phyloP scores from a whole-genome alignment of 2,113 vertebrate genomes.

The Cyprinus carpio region DNA sequence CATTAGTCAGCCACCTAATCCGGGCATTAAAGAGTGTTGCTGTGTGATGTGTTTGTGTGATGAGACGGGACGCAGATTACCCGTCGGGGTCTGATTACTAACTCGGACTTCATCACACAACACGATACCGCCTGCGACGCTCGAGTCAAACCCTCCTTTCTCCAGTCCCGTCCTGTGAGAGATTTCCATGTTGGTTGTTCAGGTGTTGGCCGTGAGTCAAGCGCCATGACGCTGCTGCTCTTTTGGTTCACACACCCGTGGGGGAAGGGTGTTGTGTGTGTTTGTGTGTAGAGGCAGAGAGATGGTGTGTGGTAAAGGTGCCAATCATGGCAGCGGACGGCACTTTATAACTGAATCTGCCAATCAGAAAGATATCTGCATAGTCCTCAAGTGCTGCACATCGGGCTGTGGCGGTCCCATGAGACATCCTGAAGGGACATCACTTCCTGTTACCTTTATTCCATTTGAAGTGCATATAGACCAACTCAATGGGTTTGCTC shows the following conservation, averaged over 20 bases:
- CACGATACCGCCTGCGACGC: not conserved
- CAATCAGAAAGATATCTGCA: not conserved
- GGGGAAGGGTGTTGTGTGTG: conserved; percentile 5
- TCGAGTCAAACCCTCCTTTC: not conserved
- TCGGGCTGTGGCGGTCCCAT: not conserved
- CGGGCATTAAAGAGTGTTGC: not conserved
- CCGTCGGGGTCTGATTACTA: not conserved
- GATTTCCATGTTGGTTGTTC: not conserved
- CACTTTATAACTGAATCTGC: not conserved
- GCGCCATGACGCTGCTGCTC: not conserved
- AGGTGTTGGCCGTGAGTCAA: not conserved
- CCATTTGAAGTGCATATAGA: not conserved
- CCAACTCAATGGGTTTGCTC: not conserved
- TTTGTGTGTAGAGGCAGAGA: too few species aligned
- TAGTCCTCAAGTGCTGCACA: not conserved
- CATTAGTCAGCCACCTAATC: not conserved
- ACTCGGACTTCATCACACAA: not conserved
- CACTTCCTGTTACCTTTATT: not conserved
- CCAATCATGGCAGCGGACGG: not conserved
- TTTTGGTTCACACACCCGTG: not conserved
- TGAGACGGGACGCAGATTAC: not conserved
- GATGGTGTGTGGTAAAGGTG: not conserved
- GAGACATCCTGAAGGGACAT: not conserved
- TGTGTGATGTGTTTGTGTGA: not conserved
- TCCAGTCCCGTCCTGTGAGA: not conserved